phyloP scores from a whole-genome alignment of 1,140 invertebrate species.

The Drosophila simulans region DNA sequence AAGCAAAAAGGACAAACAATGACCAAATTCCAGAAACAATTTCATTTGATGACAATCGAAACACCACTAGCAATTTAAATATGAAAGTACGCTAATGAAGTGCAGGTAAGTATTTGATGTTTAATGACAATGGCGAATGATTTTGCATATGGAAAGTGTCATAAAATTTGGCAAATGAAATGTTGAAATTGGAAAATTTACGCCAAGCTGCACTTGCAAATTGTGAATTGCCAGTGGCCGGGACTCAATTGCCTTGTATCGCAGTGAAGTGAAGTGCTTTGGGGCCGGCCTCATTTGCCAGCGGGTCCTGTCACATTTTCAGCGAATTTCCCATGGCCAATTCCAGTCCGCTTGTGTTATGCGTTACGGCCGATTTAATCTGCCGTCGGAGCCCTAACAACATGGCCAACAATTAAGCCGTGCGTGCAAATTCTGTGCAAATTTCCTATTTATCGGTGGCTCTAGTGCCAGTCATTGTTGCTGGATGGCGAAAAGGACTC shows the following conservation, averaged over 20 bases:
- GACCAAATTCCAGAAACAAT: neutral
- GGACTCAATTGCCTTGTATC: slow-evolving; percentile 30
- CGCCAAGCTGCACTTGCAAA: slow-evolving; percentile 58
- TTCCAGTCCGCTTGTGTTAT: slow-evolving; percentile 21
- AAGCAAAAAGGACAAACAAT: neutral
- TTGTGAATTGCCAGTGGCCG: slow-evolving; percentile 43
- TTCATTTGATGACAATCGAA: neutral
- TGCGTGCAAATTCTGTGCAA: slow-evolving; percentile 66
- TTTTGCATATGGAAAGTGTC: slow-evolving; percentile 9
- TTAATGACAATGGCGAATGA: slow-evolving; percentile 34
- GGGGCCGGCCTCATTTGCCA: slow-evolving; percentile 55
- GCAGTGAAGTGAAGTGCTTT: slow-evolving; percentile 19
- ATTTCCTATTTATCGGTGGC: slow-evolving; percentile 69
- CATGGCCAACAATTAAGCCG: slow-evolving; percentile 73
- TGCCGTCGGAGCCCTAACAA: slow-evolving; percentile 40
- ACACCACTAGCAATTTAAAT: slow-evolving; percentile 17
- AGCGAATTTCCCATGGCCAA: slow-evolving; percentile 5
- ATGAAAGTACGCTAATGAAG: slow-evolving; percentile 50
- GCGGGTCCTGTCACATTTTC: slow-evolving; percentile 32
- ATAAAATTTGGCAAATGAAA: slow-evolving; percentile 51
- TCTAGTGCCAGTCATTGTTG: slow-evolving; percentile 26
- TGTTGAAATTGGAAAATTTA: slow-evolving; percentile 57
- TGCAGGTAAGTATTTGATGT: slow-evolving; percentile 29
- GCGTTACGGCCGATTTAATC: slow-evolving; percentile 45
- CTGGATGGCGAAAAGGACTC: slow-evolving; percentile 13